Evolutionary conservation across 2,888 invertebrate genomes (phyloP), one percentile per base, ranked within the genome.

Genomic region (Copidosoma aretas): DNA sequence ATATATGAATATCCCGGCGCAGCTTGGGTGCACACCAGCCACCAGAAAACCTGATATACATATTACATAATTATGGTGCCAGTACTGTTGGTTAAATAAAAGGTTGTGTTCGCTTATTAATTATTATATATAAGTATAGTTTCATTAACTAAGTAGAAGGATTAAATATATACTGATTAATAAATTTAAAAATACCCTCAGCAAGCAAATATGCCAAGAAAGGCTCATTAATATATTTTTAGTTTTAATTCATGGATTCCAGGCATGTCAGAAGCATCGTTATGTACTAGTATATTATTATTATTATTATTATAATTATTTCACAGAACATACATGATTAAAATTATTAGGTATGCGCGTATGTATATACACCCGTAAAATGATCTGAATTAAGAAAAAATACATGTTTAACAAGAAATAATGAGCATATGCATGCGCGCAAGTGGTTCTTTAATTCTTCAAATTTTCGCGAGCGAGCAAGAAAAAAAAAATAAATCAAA

Each of bases 1-100:
- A 63, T 63, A 54, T 39, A 51, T 46, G 52, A 1, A 22, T 56
- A 64, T 62, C 66, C 67, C 71, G 65, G 63, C 71, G 68, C 69
- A 71, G 68, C 68, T 71, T 81, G 81, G 81, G 80, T 83, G 82
- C 82, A 82, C 82, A 82, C 82, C 83, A 81, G 83, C 81, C 81
- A 81, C 82, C 81, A 78, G 77, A 79, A 78, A 75, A 73, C 63
- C 65, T 70, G 21, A 66, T 60, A 67, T 64, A n/a, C 17, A 63
- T 46, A 67, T 58, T 32, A 32, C 32, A n/a, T n/a, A n/a, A 68
- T 70, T 67, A 70, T 62, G 67, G 72, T 72, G 66, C 71, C 51
- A 67, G 64, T 70, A 67, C 43, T 41, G 64, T 60, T 70, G 61
- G 54, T 65, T 68, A 68, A 64, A 32, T n/a, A n/a, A 60, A 52